These are phyloP conservation scores for Galagoides demidoff DNA, from an alignment of 2,797 vertebrate genomes.

Conservation along the genomic window DNA sequence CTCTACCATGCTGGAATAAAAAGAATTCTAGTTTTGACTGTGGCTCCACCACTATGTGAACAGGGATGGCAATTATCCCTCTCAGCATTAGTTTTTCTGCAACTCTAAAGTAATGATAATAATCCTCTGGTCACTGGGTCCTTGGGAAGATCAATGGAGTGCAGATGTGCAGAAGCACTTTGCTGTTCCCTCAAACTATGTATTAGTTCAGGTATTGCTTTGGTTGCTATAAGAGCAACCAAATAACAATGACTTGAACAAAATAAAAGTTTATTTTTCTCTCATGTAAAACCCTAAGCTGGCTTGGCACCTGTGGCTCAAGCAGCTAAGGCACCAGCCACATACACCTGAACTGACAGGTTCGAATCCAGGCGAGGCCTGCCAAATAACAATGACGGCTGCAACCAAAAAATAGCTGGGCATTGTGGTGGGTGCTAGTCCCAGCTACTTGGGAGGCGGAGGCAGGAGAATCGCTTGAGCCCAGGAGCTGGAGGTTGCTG, in stretches of 20 bases:
- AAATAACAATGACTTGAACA: not conserved
- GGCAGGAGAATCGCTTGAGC: too few relatives aligned
- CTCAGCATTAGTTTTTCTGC: not conserved
- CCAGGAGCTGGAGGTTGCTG: too few relatives aligned
- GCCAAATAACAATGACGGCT: too few relatives aligned
- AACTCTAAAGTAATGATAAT: not conserved
- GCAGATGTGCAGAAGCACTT: not conserved
- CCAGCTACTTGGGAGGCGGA: too few relatives aligned
- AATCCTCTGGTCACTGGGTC: not conserved
- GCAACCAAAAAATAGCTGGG: too few relatives aligned
- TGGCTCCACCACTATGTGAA: not conserved
- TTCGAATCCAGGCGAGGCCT: too few relatives aligned
- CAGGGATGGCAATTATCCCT: not conserved
- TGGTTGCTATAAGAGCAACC: slow-evolving; percentile 3
- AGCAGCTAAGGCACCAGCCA: too few relatives aligned
- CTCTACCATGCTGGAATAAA: too few relatives aligned
- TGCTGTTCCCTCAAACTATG: not conserved
- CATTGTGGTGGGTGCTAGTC: too few relatives aligned
- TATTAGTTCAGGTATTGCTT: not conserved
- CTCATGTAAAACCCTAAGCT: not conserved
- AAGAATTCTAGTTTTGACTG: not conserved
- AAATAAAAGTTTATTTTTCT: not conserved
- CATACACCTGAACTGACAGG: too few relatives aligned
- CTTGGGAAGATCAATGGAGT: not conserved
- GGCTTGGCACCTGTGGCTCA: not conserved